These are phyloP conservation scores for Rallus crepitans DNA, from an alignment of 2,797 vertebrate genomes.

Conservation along the genomic window DNA sequence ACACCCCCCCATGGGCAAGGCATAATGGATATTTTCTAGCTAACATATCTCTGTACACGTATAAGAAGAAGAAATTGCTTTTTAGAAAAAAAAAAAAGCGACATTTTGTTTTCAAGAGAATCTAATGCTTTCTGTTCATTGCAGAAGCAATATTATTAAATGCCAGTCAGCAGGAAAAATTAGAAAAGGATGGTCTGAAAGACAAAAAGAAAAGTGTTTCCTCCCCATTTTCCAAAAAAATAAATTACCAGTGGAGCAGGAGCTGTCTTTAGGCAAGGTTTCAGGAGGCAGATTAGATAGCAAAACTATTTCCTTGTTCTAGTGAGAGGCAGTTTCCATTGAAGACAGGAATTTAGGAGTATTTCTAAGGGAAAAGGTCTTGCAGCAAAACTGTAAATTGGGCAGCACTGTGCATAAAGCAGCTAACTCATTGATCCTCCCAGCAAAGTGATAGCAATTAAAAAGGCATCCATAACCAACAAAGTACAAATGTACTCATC, in stretches of 20 bases:
- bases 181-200: constrained; percentile 16
- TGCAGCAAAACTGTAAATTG: constrained; percentile 36
- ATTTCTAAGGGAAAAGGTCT: constrained; percentile 59
- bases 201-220: constrained; percentile 28
- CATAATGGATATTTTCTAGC: constrained; percentile 19
- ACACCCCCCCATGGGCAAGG: background rate
- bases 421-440: constrained; percentile 37
- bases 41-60: background rate
- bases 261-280: constrained; percentile 56
- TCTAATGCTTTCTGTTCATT: constrained; percentile 9
- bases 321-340: constrained; percentile 55
- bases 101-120: constrained; percentile 39
- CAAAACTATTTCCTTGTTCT: constrained; percentile 50
- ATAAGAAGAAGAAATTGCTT: constrained; percentile 5
- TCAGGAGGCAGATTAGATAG: constrained; percentile 49
- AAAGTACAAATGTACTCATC: background rate
- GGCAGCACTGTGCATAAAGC: background rate
- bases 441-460: constrained; percentile 46
- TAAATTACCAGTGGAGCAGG: constrained; percentile 26
- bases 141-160: constrained; percentile 58
- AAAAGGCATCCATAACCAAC: background rate
- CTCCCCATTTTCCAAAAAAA: constrained; percentile 30
- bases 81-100: background rate
- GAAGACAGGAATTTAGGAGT: constrained; percentile 42
- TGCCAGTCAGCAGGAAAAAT: constrained; percentile 29